A percentile compares a stretch with the other conserved stretches of the same genome.
Evolutionary conservation across 1,140 invertebrate genomes (phyloP).

Genomic region (Tetraneura akinire): DNA sequence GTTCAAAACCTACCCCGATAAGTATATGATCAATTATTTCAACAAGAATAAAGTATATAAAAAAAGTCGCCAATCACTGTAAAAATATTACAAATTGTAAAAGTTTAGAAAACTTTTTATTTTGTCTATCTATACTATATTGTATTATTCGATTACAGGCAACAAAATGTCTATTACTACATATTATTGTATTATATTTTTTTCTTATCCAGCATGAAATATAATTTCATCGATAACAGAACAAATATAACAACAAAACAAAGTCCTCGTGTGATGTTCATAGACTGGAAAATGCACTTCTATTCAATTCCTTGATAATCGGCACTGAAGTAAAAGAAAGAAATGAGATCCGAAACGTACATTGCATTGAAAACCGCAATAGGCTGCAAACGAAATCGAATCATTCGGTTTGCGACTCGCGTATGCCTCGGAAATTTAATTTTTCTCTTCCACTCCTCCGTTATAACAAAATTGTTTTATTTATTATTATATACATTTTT

Average conservation of each 20-base stretch:
- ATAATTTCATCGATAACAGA: conserved; percentile 41
- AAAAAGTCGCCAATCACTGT: no score
- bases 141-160: conserved; percentile 15
- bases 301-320: conserved; percentile 38
- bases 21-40: no score
- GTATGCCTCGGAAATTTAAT: conserved; percentile 40
- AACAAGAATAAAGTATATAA: no score
- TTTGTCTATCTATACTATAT: neutral
- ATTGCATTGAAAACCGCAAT: conserved; percentile 45
- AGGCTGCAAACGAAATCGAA: conserved; percentile 44
- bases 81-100: neutral
- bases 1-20: no score
- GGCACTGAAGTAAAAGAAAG: conserved; percentile 23
- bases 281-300: conserved; percentile 49
- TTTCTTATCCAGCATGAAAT: conserved; percentile 28
- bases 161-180: neutral
- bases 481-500: neutral
- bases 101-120: neutral
- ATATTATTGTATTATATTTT: conserved; percentile 1
- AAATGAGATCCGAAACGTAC: neutral
- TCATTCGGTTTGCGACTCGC: conserved; percentile 38
- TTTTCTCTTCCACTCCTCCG: neutral
- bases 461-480: conserved; percentile 38
- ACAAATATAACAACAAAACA: neutral
- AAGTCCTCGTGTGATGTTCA: conserved; percentile 42